Percentiles rank a stretch among this genome's conserved stretches.
These are phyloP conservation scores for Pelodytes ibericus DNA, from an alignment of 2,797 vertebrate genomes.

Conservation along the genomic window DNA sequence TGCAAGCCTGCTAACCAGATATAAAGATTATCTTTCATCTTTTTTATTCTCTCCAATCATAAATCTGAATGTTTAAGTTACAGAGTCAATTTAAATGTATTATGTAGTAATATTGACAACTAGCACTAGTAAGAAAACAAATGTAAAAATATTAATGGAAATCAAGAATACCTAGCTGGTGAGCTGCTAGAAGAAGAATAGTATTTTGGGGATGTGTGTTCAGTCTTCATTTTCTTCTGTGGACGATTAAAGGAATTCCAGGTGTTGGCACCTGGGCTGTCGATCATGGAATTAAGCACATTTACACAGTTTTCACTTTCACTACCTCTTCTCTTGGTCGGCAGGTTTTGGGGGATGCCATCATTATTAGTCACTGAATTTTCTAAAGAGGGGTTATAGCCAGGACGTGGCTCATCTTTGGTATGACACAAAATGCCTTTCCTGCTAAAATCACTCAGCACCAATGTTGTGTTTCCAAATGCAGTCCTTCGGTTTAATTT, in stretches of 20 bases:
- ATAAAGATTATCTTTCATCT: too few relatives aligned
- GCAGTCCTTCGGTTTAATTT: conserved; percentile 87
- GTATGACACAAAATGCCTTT: conserved; percentile 60
- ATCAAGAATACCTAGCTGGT: conserved; percentile 63
- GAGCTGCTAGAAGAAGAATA: conserved; percentile 57
- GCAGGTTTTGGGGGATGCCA: conserved; percentile 15
- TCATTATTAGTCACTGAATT: conserved; percentile 30
- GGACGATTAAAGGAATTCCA: conserved; percentile 73
- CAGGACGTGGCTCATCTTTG: conserved; percentile 19
- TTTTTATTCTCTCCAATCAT: too few relatives aligned
- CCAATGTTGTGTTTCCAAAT: conserved; percentile 86
- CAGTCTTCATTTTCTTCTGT: conserved; percentile 87
- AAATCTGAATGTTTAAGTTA: too few relatives aligned
- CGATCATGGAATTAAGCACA: conserved; percentile 59
- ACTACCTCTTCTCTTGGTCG: conserved; percentile 33
- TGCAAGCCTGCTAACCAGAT: too few relatives aligned
- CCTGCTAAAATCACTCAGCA: conserved; percentile 82
- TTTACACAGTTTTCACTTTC: conserved; percentile 58
- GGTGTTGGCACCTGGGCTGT: conserved; percentile 31
- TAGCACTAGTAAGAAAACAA: too few relatives aligned
- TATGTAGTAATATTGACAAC: too few relatives aligned
- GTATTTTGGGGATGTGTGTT: conserved; percentile 68
- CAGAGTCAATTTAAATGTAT: too few relatives aligned
- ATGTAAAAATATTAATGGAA: too few relatives aligned
- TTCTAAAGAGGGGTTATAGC: conserved; percentile 30